Evolutionary conservation across 2,113 vertebrate genomes (phyloP).

Genomic region (Diadophis punctatus): DNA sequence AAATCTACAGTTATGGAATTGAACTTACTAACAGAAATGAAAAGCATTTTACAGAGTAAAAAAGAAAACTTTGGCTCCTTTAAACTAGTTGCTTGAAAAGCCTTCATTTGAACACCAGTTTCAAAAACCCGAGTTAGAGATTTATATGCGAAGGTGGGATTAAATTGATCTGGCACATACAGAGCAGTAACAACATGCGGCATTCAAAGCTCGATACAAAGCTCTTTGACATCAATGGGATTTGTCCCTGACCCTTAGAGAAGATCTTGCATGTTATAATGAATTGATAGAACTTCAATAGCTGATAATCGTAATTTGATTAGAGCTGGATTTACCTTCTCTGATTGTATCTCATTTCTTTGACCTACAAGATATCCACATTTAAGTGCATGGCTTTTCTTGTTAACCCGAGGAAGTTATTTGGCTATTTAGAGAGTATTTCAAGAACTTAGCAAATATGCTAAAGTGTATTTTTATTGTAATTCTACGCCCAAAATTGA

Average conservation of each 20-base stretch:
- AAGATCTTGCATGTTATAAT: constrained; percentile 19
- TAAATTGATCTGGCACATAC: background rate
- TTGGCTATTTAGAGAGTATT: background rate
- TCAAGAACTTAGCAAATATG: background rate
- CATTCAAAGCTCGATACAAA: constrained; percentile 6
- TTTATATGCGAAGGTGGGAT: constrained; percentile 5
- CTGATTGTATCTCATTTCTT: constrained; percentile 15
- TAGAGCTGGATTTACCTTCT: constrained; percentile 19
- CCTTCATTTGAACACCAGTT: constrained; percentile 14
- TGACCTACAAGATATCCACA: constrained; percentile 6
- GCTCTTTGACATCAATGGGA: background rate
- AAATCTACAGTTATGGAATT: background rate
- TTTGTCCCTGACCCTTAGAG: background rate
- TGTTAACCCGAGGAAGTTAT: background rate
- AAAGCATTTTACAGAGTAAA: background rate
- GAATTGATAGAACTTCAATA: constrained; percentile 8
- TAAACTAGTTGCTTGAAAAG: background rate
- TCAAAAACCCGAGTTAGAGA: background rate
- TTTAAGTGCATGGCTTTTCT: constrained; percentile 14
- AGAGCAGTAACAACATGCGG: background rate
- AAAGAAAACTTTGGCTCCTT: background rate
- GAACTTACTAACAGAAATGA: background rate
- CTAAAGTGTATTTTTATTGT: background rate
- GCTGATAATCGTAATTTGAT: constrained; percentile 20
- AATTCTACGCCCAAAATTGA: background rate